phyloP scores from a whole-genome alignment of 2,888 invertebrate genomes.

The Pogonocherus hispidulus region DNA sequence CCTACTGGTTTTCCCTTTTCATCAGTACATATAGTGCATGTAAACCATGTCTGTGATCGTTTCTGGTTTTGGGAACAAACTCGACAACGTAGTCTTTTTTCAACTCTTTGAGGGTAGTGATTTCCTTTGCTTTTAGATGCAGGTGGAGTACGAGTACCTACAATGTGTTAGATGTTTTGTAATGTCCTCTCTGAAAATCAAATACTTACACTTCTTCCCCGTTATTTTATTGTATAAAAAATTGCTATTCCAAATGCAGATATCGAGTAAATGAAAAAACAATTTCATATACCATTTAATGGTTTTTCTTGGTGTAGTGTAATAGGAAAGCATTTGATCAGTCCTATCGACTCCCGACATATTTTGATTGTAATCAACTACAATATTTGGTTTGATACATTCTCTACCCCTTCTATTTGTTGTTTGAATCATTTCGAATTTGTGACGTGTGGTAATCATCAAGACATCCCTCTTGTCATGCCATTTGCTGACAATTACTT shows the following conservation, averaged over 20 bases:
- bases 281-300: background rate
- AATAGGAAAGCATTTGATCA: constrained; percentile 6
- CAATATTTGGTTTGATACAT: constrained; percentile 1
- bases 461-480: constrained; percentile 7
- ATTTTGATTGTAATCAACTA: constrained; percentile 4
- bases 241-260: background rate
- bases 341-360: constrained; percentile 9
- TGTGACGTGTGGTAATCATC: constrained; percentile 9
- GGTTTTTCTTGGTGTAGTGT: background rate
- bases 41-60: too few species aligned
- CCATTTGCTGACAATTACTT: background rate
- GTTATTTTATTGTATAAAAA: background rate
- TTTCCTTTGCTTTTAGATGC: too few species aligned
- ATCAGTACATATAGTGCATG: too few species aligned
- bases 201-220: background rate
- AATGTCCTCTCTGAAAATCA: too few species aligned
- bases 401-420: constrained; percentile 1
- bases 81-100: too few species aligned
- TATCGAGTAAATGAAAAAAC: background rate
- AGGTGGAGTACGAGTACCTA: too few species aligned
- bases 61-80: too few species aligned
- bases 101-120: too few species aligned
- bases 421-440: background rate
- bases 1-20: too few species aligned
- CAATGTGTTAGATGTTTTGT: too few species aligned